A percentile compares a stretch with the other conserved stretches of the same genome.
These are phyloP conservation scores for Phenacoccus solenopsis DNA, from an alignment of 1,140 invertebrate species.

Conservation along the genomic window DNA sequence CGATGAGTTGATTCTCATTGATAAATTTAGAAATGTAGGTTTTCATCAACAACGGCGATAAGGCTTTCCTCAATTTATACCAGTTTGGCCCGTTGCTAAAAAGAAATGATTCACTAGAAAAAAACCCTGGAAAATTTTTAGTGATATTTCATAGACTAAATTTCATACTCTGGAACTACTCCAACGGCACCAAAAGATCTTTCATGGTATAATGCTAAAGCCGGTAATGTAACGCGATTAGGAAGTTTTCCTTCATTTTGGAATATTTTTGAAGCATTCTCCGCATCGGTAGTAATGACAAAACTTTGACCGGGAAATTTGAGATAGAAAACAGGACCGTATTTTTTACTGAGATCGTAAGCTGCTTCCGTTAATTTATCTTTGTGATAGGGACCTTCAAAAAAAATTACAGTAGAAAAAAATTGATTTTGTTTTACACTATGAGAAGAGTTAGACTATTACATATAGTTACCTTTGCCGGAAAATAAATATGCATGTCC, in stretches of 20 bases:
- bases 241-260: constrained; percentile 32
- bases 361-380: constrained; percentile 33
- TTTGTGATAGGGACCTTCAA: constrained; percentile 29
- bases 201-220: constrained; percentile 30
- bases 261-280: constrained; percentile 31
- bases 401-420: not conserved
- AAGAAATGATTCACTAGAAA: constrained; percentile 5
- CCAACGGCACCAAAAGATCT: constrained; percentile 32
- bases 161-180: constrained; percentile 30
- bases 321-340: constrained; percentile 33
- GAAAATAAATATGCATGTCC: constrained; percentile 33
- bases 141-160: not conserved
- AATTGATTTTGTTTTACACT: too few relatives aligned
- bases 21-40: constrained; percentile 27
- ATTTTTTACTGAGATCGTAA: constrained; percentile 28
- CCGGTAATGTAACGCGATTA: constrained; percentile 31
- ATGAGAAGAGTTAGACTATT: constrained; percentile 21
- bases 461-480: constrained; percentile 27
- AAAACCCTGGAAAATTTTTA: not conserved
- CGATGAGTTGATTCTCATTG: constrained; percentile 28
- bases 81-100: constrained; percentile 33
- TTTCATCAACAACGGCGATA: constrained; percentile 30
- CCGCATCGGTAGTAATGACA: constrained; percentile 31
- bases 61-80: constrained; percentile 31
- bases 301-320: constrained; percentile 30